These are phyloP conservation scores for Halictus rubicundus DNA, from an alignment of 1,140 invertebrate genomes.

Conservation along the genomic window DNA sequence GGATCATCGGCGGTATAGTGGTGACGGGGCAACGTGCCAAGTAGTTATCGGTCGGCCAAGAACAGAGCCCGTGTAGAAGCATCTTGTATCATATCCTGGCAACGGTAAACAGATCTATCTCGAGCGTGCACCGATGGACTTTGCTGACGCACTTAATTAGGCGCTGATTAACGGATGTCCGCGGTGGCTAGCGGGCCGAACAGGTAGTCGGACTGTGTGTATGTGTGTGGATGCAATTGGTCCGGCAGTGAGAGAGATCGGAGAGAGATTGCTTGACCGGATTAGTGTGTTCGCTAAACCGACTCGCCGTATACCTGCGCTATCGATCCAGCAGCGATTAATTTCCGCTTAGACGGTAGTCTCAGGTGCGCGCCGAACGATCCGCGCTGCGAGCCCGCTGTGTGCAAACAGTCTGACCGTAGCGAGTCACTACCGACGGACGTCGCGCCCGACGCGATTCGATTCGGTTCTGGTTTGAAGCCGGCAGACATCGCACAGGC, in stretches of 20 bases:
- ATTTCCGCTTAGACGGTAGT: conserved; percentile 63
- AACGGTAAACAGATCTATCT: conserved; percentile 29
- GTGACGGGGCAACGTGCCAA: neutral
- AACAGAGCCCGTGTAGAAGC: neutral
- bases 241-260: conserved; percentile 49
- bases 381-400: neutral
- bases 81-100: conserved; percentile 4
- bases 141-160: conserved; percentile 70
- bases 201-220: conserved; percentile 17
- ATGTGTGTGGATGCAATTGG: conserved; percentile 56
- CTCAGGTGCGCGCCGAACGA: conserved; percentile 46
- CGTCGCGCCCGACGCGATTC: neutral
- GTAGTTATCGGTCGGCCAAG: conserved; percentile 1
- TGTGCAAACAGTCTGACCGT: conserved; percentile 36
- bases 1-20: neutral
- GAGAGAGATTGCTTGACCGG: conserved; percentile 64
- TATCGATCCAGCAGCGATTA: conserved; percentile 64
- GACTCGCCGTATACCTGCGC: conserved; percentile 45
- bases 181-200: conserved; percentile 42
- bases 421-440: neutral
- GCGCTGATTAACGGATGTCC: conserved; percentile 69
- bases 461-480: neutral
- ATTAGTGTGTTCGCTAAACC: conserved; percentile 63
- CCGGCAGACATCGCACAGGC: no score
- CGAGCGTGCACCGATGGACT: conserved; percentile 54